Conservation (phyloP, 2,888 invertebrate species). For the Cerastis leucographa region DNA sequence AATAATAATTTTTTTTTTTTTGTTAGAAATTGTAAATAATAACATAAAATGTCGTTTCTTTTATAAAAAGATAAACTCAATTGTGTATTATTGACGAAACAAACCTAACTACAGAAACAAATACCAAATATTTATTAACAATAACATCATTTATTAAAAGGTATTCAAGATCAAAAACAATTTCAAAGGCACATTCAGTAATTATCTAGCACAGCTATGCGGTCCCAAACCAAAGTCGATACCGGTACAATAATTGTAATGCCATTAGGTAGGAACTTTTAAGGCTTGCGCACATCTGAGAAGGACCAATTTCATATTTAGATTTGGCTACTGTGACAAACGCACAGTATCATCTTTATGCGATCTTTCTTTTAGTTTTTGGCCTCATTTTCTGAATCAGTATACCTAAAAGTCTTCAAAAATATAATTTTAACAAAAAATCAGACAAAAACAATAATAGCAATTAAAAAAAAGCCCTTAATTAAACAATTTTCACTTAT, state of each 20-base stretch:
- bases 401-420: neutral
- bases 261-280: no score
- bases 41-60: no score
- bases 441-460: neutral
- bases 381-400: neutral
- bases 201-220: slow-evolving; percentile 21
- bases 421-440: neutral
- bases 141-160: slow-evolving; percentile 10
- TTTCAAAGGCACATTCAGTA: slow-evolving; percentile 10
- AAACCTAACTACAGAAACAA: no score
- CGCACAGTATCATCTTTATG: neutral
- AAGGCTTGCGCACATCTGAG: neutral
- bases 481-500: neutral
- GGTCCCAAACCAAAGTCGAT: slow-evolving; percentile 1
- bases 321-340: neutral
- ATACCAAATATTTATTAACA: neutral
- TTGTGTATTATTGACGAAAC: no score
- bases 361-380: neutral
- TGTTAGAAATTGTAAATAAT: no score
- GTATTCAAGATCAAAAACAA: neutral
- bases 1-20: no score
- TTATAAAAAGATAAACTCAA: no score
- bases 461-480: neutral
- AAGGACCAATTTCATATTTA: neutral
- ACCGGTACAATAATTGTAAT: neutral